phyloP scores from a whole-genome alignment of 1,140 invertebrate species.

The Drosophila teissieri region DNA sequence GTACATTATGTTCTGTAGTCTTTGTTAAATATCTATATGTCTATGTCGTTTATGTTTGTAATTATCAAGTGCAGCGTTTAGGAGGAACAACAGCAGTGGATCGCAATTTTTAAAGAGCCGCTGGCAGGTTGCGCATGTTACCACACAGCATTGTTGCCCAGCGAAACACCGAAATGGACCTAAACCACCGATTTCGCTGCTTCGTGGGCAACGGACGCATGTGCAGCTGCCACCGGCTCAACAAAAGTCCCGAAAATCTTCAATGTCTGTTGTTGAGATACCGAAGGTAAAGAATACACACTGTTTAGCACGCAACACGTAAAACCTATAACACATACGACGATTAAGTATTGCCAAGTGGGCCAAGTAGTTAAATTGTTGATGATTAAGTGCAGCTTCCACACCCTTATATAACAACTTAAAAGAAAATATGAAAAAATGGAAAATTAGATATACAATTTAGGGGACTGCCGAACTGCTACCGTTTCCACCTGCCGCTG shows the following conservation, averaged over 20 bases:
- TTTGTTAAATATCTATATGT: slow-evolving; percentile 57
- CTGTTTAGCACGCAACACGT: slow-evolving; percentile 37
- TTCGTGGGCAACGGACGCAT: slow-evolving; percentile 41
- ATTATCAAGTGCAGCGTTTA: slow-evolving; percentile 48
- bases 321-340: slow-evolving; percentile 7
- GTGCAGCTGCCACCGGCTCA: slow-evolving; percentile 59
- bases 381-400: slow-evolving; percentile 57
- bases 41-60: slow-evolving; percentile 58
- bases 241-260: slow-evolving; percentile 10
- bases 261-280: slow-evolving; percentile 68
- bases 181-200: slow-evolving; percentile 60
- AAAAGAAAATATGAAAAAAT: slow-evolving; percentile 50
- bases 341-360: slow-evolving; percentile 74
- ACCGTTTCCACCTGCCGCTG: slow-evolving; percentile 29
- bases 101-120: slow-evolving; percentile 28
- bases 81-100: slow-evolving; percentile 22
- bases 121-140: slow-evolving; percentile 41
- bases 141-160: slow-evolving; percentile 70
- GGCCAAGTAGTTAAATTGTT: slow-evolving; percentile 76
- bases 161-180: slow-evolving; percentile 59
- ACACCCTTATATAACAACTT: slow-evolving; percentile 48
- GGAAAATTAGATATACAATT: slow-evolving; percentile 75
- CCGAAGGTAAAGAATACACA: slow-evolving; percentile 45
- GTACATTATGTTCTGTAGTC: slow-evolving; percentile 55
- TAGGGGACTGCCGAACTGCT: slow-evolving; percentile 39